Percentiles rank a stretch among this genome's conserved stretches.
Evolutionary conservation across 2,888 invertebrate genomes (phyloP).

Genomic region (Torymus texanus): DNA sequence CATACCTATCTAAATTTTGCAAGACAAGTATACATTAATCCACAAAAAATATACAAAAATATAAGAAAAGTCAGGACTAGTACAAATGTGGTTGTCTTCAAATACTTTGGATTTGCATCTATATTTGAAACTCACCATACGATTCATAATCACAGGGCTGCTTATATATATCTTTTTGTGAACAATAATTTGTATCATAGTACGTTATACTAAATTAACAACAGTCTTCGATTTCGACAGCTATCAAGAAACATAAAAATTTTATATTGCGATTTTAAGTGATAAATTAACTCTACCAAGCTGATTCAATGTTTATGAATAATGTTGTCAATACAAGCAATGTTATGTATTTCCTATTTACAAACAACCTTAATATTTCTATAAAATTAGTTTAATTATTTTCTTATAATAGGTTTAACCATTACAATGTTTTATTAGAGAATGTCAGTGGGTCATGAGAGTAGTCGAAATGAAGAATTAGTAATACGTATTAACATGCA

Average conservation of each 20-base stretch:
- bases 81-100: not conserved
- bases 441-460: conserved; percentile 27
- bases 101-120: conserved; percentile 4
- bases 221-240: conserved; percentile 64
- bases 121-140: conserved; percentile 43
- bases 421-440: conserved; percentile 1
- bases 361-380: conserved; percentile 12
- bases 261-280: conserved; percentile 27
- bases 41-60: not conserved
- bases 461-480: conserved; percentile 16
- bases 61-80: conserved; percentile 5
- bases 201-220: conserved; percentile 63
- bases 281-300: conserved; percentile 28
- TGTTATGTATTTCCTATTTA: not conserved
- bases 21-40: too few relatives aligned
- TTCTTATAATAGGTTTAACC: not conserved
- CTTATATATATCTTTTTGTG: conserved; percentile 42
- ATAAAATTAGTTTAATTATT: conserved; percentile 11
- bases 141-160: conserved; percentile 54
- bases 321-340: conserved; percentile 14
- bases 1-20: too few relatives aligned
- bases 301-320: conserved; percentile 37
- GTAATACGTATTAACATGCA: conserved; percentile 22
- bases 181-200: conserved; percentile 56
- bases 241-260: conserved; percentile 64